Conservation (phyloP, 2,888 invertebrate species). For the Drosophila neotestacea region DNA sequence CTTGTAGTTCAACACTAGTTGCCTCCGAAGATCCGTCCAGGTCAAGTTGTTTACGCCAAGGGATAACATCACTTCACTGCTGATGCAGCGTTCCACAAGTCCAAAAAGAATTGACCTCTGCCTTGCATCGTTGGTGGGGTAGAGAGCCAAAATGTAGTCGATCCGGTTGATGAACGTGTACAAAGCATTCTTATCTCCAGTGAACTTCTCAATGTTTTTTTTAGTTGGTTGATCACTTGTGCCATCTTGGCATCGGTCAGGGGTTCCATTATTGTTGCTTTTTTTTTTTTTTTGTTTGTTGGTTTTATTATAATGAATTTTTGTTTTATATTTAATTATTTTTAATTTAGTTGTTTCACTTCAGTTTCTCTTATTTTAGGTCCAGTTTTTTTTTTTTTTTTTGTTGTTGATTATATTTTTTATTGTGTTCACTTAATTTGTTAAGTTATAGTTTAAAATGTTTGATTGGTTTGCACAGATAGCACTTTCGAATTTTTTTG, state of each 20-base stretch:
- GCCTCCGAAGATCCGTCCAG: neutral
- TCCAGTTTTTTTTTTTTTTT: neutral
- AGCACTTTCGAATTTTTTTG: no score
- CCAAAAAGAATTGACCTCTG: constrained; percentile 3
- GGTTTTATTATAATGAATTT: no score
- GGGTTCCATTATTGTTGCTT: neutral
- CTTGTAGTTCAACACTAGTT: constrained; percentile 2
- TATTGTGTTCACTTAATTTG: neutral
- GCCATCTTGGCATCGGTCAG: neutral
- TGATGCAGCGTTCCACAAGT: constrained; percentile 3
- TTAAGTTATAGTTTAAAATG: no score
- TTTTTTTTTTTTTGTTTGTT: neutral
- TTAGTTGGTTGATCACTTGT: constrained; percentile 6
- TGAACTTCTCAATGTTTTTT: constrained; percentile 10
- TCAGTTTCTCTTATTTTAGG: neutral
- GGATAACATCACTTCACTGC: constrained; percentile 3
- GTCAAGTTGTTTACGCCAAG: constrained; percentile 1
- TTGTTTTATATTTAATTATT: no score
- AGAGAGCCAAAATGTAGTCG: constrained; percentile 6
- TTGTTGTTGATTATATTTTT: neutral
- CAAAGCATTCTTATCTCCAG: constrained; percentile 11
- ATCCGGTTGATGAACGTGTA: constrained; percentile 2
- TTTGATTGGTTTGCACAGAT: no score
- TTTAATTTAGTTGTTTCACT: no score
- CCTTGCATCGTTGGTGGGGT: neutral